Evolutionary conservation across 2,113 vertebrate genomes (phyloP), one percentile per base, ranked within the genome.

Genomic region (Apistogramma diplotaenia): DNA sequence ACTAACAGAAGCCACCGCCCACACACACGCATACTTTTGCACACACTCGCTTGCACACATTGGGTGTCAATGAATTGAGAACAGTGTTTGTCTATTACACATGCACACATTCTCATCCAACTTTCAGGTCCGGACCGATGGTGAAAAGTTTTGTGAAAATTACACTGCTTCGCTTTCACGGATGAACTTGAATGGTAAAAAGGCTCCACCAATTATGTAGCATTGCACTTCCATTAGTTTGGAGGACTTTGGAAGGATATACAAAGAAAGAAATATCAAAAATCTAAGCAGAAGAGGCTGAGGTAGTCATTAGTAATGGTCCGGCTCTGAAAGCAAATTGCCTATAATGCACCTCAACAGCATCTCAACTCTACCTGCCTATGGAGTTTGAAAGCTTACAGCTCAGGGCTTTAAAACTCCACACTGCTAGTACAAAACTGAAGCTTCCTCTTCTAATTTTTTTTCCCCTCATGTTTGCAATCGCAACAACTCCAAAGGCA

Each of bases 1-100:
- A 59, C 27, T 21, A 49, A 13, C 72, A 82, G 78, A 57, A 78
- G 70, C 73, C 58, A n/a, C 54, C 82, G 49, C 78, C 78, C 84
- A 87, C 82, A 76, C 81, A 35, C n/a, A 23, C 1, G 21, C 79
- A 53, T n/a, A 53, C 61, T 49, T 79, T 61, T 11, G 35, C 76
- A 71, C 67, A 67, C 35, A n/a, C 58, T 58, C 10, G 12, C 78
- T 74, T 33, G 51, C 43, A 72, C 79, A 82, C 58, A 56, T 31
- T 25, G 11, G 60, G 25, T 76, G 84, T 74, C n/a, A 77, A 1
- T 71, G 35, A 73, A 79, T 75, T 35, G 73, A 82, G 72, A 82
- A 37, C 62, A 77, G 29, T 61, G 74, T 60, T 9, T 35, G 4
- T 18, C 56, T 65, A 25, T 73, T 43, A 49, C 46, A 72, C 25